Percentiles rank a stretch among this genome's conserved stretches.
Conservation (phyloP, 1,140 invertebrate species). For the Drosophila pachea region DNA sequence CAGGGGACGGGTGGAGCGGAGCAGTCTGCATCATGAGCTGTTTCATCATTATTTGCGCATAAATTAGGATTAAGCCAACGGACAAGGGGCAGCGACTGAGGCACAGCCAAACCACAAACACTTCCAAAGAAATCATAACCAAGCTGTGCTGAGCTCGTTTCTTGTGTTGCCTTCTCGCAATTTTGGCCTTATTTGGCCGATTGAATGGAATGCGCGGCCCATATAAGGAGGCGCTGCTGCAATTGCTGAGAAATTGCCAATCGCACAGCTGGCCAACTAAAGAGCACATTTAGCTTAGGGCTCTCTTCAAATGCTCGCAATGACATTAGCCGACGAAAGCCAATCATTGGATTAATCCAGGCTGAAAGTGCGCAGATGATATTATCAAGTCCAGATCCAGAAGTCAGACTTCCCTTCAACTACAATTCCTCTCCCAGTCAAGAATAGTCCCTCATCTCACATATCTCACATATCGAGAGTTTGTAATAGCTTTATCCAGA, state of each 20-base stretch:
- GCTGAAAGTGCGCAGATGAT: too few species aligned
- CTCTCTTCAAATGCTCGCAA: not conserved
- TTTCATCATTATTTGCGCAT: slow-evolving; percentile 76
- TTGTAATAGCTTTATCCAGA: too few species aligned
- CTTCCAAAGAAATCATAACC: slow-evolving; percentile 65
- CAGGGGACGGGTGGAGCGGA: not conserved
- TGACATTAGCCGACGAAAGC: slow-evolving; percentile 20
- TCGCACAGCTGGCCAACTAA: slow-evolving; percentile 10
- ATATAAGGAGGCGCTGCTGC: slow-evolving; percentile 53
- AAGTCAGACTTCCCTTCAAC: too few species aligned
- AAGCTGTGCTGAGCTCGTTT: slow-evolving; percentile 13
- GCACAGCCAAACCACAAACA: slow-evolving; percentile 4
- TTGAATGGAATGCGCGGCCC: slow-evolving; percentile 42
- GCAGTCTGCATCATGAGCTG: slow-evolving; percentile 34
- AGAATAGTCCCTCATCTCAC: too few species aligned
- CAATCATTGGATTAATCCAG: not conserved
- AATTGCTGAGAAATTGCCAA: slow-evolving; percentile 37
- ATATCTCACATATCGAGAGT: too few species aligned
- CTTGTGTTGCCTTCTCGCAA: slow-evolving; percentile 35
- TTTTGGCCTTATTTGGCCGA: slow-evolving; percentile 71
- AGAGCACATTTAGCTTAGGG: slow-evolving; percentile 10
- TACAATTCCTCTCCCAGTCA: too few species aligned
- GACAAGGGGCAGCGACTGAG: not conserved
- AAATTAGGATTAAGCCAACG: slow-evolving; percentile 70
- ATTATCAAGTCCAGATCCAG: too few species aligned